Evolutionary conservation across 2,797 vertebrate genomes (phyloP).

Genomic region (Crenichthys baileyi): DNA sequence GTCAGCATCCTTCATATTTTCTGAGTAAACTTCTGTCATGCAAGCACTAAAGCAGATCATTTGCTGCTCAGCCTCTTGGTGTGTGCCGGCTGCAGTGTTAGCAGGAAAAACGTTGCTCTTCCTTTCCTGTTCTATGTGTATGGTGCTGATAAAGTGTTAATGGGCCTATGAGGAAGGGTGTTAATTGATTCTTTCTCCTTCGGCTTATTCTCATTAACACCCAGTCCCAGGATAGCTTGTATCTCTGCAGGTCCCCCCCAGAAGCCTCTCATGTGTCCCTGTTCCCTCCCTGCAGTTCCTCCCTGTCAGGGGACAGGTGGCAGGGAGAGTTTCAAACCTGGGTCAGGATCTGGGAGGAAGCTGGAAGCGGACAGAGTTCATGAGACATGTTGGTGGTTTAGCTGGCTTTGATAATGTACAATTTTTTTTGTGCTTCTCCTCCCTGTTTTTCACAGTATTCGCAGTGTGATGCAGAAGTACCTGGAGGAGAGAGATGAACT

Average conservation of each 20-base stretch:
- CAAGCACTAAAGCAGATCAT: background rate
- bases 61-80: conserved; percentile 16
- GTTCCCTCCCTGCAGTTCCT: conserved; percentile 28
- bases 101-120: background rate
- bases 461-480: conserved; percentile 99
- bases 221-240: conserved; percentile 67
- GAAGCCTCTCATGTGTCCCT: conserved; percentile 47
- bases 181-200: conserved; percentile 81
- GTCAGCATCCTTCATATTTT: background rate
- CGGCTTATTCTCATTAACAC: conserved; percentile 75
- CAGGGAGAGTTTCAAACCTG: conserved; percentile 60
- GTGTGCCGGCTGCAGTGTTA: too few species aligned
- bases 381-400: conserved; percentile 8
- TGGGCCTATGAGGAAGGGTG: conserved; percentile 66
- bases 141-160: conserved; percentile 69
- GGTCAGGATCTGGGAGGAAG: conserved; percentile 47
- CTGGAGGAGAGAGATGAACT: conserved; percentile 94
- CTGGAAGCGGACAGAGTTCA: conserved; percentile 16
- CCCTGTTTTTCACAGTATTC: conserved; percentile 84
- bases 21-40: too few species aligned
- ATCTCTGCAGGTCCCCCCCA: conserved; percentile 50
- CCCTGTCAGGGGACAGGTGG: conserved; percentile 56
- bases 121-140: conserved; percentile 10
- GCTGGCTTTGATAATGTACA: conserved; percentile 1
- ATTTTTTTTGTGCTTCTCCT: background rate